Evolutionary conservation across 1,140 invertebrate species (phyloP), one percentile per base, ranked within the genome.

Genomic region (Panulirus ornatus): DNA sequence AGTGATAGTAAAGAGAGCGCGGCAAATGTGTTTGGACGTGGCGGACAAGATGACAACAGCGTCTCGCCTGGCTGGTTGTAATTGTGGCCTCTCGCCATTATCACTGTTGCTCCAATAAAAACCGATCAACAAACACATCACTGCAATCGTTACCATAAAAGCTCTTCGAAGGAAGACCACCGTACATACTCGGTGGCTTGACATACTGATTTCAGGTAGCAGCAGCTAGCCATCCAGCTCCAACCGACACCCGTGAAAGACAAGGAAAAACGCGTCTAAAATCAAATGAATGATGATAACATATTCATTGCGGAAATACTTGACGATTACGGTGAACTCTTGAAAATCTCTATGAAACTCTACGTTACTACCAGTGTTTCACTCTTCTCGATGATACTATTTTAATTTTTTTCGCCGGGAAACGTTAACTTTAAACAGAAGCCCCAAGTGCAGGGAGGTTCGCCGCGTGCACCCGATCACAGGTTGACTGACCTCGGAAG

Each of bases 1-100:
- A 34, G 51, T 58, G 79, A 58, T 54, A 51, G 79, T 82, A 51
- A 82, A 82, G 42, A 82, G 47, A 9, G 79, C 40, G 30, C 30
- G 79, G 79, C 79, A 82, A 27, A 27, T 71, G 9, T 38, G 3
- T 16, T 16, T n/a, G 36, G n/a, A 8, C 5, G 30, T 14, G n/a
- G n/a, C n/a, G n/a, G n/a, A n/a, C n/a, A n/a, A n/a, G n/a, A n/a
- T n/a, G n/a, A n/a, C n/a, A 27, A 0, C 3, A 0, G 44, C 36
- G 51, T 1, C 9, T 34, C 30, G 9, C 70, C 11, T 0, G 34
- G 0, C 1, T 22, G 0, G 34, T 9, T 38, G 70, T 19, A 0
- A 38, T 11, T 38, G 34, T 8, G 9, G 9, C n/a, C 1, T 36
- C 14, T 38, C 2, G 27, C 34, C 34, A 2, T 8, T 73, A 73